Evolutionary conservation across 2,888 invertebrate genomes (phyloP).

Genomic region (Caenorhabditis parvicauda): DNA sequence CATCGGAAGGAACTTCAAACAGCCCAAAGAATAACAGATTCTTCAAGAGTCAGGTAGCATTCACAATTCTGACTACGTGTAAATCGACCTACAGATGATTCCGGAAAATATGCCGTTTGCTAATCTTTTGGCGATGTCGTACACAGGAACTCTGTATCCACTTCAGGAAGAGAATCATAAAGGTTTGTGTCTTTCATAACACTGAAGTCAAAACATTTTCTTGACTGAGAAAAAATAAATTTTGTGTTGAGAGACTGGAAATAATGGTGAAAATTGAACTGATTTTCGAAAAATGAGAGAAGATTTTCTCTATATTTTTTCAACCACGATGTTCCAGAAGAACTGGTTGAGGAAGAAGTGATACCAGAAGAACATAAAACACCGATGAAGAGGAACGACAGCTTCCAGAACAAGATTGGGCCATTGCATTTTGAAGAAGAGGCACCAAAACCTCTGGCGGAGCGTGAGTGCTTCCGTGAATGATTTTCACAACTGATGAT

Average conservation of each 20-base stretch:
- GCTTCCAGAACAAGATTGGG: too few relatives aligned
- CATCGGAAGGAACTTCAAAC: neutral
- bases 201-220: neutral
- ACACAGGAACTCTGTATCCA: constrained; percentile 17
- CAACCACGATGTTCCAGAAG: too few relatives aligned
- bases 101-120: constrained; percentile 24
- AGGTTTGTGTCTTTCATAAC: neutral
- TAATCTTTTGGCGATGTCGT: constrained; percentile 16
- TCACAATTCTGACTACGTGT: neutral
- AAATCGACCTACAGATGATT: constrained; percentile 6
- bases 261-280: neutral
- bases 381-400: too few relatives aligned
- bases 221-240: too few relatives aligned
- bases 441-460: too few relatives aligned
- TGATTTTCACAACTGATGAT: neutral
- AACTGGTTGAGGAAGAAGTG: too few relatives aligned
- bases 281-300: neutral
- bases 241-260: neutral
- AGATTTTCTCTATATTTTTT: neutral
- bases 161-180: neutral
- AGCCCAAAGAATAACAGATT: neutral
- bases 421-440: too few relatives aligned
- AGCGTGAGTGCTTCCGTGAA: too few relatives aligned
- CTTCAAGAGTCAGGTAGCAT: neutral
- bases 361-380: too few relatives aligned